These are phyloP conservation scores for Meloidogyne hapla DNA, from an alignment of 1,140 invertebrate species.

Conservation along the genomic window DNA sequence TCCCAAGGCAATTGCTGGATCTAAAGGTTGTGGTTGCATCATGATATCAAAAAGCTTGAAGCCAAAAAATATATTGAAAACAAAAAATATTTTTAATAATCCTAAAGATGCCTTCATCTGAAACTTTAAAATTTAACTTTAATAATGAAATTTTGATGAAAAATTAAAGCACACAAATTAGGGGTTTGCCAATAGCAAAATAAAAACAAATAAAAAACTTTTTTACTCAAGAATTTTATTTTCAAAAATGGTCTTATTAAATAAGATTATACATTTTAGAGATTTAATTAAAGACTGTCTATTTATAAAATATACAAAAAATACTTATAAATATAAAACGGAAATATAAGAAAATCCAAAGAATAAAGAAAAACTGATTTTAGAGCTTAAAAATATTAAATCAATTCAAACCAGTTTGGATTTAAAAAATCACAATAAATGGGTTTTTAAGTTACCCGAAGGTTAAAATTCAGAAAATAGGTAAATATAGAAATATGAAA, in stretches of 20 bases:
- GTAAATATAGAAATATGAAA: no score
- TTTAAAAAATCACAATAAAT: not conserved
- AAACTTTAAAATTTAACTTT: not conserved
- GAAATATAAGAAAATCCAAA: not conserved
- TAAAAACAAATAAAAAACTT: not conserved
- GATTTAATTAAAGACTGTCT: not conserved
- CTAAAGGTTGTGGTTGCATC: slow-evolving; percentile 16
- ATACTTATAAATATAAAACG: not conserved
- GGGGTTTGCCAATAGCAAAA: not conserved
- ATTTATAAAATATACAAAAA: not conserved
- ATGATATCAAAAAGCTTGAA: not conserved
- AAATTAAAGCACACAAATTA: not conserved
- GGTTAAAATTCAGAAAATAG: not conserved
- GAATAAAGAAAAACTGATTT: not conserved
- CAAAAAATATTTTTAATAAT: not conserved
- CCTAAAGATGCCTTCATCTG: not conserved
- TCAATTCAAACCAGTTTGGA: not conserved
- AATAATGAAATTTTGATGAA: not conserved
- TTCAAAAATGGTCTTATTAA: not conserved
- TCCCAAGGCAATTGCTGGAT: slow-evolving; percentile 11
- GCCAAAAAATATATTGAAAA: not conserved
- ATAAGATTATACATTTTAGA: not conserved
- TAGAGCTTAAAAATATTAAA: not conserved
- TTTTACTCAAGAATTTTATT: no score
- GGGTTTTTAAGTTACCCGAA: not conserved